Evolutionary conservation across 2,888 invertebrate genomes (phyloP), one percentile per base, ranked within the genome.

Genomic region (Thymelicus lineola): DNA sequence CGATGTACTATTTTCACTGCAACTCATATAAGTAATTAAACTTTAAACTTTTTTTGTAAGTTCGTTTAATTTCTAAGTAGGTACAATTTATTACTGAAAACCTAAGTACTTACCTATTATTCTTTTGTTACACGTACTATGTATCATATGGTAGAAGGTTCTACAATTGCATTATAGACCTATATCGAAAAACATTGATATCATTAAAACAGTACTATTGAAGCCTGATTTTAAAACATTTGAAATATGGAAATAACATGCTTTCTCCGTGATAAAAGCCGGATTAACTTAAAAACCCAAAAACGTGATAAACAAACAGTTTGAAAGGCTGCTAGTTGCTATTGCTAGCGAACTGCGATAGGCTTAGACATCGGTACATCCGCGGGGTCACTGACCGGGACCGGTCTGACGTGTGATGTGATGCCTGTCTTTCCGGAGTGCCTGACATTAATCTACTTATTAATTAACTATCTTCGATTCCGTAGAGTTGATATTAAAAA

Each of bases 381-480:
- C 84, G 82, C 78, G 80, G 79, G 89, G 87, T 88, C 86, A 79
- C 60, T 81, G 87, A 86, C 89, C 90, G 79, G 76, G 86, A 90
- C 91, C 91, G 91, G 91, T 91, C 87, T 75, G 82, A 79, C 83
- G 84, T 84, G 83, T 86, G 85, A 83, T 82, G 83, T 86, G 85
- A 83, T 82, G 81, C 78, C 83, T 82, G 77, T 78, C 80, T 80
- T 81, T 81, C 82, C 77, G 79, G 76, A 12, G 67, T 57, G 62
- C 46, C 68, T 57, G 62, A 78, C 77, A 79, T 79, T 79, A 78
- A 82, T 80, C 82, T 83, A 83, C 81, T 74, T 77, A 74, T 77
- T 77, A 79, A 80, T 79, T 80, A 79, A 12, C 74, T 77, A 55
- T 55, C 61, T 64, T 71, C 60, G 48, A 71, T 72, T 73, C 58